phyloP scores from a whole-genome alignment of 2,888 invertebrate species.

The Epistrophe grossulariae region DNA sequence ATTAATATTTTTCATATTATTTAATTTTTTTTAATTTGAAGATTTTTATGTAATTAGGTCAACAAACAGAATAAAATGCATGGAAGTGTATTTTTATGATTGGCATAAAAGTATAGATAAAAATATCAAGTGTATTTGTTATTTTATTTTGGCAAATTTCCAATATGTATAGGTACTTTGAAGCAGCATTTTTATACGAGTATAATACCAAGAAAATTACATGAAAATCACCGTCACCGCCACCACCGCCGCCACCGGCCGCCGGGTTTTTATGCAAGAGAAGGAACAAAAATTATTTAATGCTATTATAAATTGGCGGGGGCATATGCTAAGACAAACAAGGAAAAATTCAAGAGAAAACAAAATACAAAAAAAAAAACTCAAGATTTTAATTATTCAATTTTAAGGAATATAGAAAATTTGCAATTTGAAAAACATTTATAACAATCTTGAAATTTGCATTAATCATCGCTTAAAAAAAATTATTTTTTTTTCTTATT shows the following conservation, averaged over 20 bases:
- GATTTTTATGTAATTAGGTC: conserved; percentile 65
- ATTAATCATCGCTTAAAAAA: not conserved
- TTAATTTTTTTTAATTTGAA: conserved; percentile 18
- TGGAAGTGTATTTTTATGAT: conserved; percentile 69
- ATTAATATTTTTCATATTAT: conserved; percentile 1
- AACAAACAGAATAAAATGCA: conserved; percentile 57
- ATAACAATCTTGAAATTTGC: not conserved
- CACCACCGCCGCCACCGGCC: too few species aligned
- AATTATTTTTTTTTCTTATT: rapidly evolving
- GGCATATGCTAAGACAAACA: conserved; percentile 16
- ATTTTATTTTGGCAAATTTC: conserved; percentile 62
- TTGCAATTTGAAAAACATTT: not conserved
- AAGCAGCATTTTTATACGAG: conserved; percentile 8
- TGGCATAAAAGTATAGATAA: conserved; percentile 39
- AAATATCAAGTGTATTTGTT: conserved; percentile 38
- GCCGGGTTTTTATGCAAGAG: not conserved
- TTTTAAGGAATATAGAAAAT: not conserved
- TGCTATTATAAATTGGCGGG: conserved; percentile 27
- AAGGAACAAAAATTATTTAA: conserved; percentile 5
- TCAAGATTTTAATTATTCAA: not conserved
- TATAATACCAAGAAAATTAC: conserved; percentile 25
- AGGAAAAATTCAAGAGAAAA: not conserved
- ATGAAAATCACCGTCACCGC: too few species aligned
- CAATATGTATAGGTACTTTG: conserved; percentile 1
- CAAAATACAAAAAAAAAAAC: not conserved